These are phyloP conservation scores for Endomychus coccineus DNA, from an alignment of 2,888 invertebrate species.

Conservation along the genomic window DNA sequence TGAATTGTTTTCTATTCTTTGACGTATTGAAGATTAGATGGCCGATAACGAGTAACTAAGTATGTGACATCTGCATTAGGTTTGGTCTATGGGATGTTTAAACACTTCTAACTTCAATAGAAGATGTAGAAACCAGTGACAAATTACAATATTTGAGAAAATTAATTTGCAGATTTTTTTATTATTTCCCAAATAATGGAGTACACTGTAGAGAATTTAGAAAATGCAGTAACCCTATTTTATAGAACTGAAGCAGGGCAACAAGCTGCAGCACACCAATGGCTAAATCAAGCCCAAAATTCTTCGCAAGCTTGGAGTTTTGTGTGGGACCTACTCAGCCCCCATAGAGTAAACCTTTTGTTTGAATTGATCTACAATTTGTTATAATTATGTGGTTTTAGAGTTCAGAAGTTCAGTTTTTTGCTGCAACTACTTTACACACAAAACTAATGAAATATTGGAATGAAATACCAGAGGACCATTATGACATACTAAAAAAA, in stretches of 20 bases:
- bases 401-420: conserved; percentile 87
- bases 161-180: too few species aligned
- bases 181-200: conserved; percentile 55
- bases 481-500: conserved; percentile 68
- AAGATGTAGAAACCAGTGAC: too few species aligned
- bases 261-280: conserved; percentile 72
- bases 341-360: conserved; percentile 58
- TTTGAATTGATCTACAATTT: conserved; percentile 1
- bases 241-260: conserved; percentile 56
- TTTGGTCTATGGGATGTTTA: too few species aligned
- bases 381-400: conserved; percentile 46
- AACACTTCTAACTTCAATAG: too few species aligned
- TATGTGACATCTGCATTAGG: too few species aligned
- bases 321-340: conserved; percentile 80
- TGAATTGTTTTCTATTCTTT: too few species aligned
- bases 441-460: conserved; percentile 82
- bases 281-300: conserved; percentile 78
- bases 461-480: conserved; percentile 76
- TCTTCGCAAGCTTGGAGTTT: conserved; percentile 89
- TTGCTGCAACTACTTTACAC: conserved; percentile 85
- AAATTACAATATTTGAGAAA: too few species aligned
- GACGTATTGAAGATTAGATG: too few species aligned
- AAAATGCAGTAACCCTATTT: conserved; percentile 62
- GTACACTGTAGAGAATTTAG: conserved; percentile 57
- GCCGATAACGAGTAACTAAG: too few species aligned